phyloP scores from a whole-genome alignment of 2,888 invertebrate genomes.

The Lasioglossum leucozonium region DNA sequence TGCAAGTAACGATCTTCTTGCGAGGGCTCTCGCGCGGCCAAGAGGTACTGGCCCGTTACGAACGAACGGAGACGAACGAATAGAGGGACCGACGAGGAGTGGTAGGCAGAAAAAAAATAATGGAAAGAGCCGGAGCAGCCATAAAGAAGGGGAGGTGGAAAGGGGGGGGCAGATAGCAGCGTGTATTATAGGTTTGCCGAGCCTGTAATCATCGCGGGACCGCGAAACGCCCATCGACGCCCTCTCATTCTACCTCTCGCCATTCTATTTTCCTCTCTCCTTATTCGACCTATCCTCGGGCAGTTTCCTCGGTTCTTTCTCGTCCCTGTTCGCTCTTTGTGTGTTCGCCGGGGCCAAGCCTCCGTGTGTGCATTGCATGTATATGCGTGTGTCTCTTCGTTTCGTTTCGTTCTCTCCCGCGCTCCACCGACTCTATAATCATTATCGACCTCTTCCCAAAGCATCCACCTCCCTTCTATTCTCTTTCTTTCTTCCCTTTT shows the following conservation, averaged over 20 bases:
- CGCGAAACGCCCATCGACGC: constrained; percentile 83
- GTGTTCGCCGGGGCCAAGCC: background rate
- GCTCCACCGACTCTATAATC: constrained; percentile 76
- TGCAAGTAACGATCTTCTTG: constrained; percentile 56
- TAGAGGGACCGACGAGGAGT: constrained; percentile 9
- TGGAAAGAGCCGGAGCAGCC: constrained; percentile 63
- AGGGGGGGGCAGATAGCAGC: constrained; percentile 74
- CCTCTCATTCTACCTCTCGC: constrained; percentile 71
- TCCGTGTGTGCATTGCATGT: constrained; percentile 13
- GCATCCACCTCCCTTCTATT: constrained; percentile 41
- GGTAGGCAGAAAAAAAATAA: constrained; percentile 62
- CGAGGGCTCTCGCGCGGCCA: constrained; percentile 19
- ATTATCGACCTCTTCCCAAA: constrained; percentile 74
- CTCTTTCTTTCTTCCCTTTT: background rate
- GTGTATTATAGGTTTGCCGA: constrained; percentile 84
- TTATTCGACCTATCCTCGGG: constrained; percentile 66
- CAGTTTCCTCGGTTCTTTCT: constrained; percentile 63
- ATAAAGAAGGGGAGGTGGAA: constrained; percentile 56
- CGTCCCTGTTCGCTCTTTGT: constrained; percentile 36
- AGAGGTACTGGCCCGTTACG: constrained; percentile 8
- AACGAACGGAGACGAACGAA: constrained; percentile 6
- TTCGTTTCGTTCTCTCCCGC: constrained; percentile 53
- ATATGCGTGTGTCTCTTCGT: constrained; percentile 34
- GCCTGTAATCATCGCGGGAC: constrained; percentile 84
- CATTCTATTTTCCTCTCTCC: constrained; percentile 74